Evolutionary conservation across 1,140 invertebrate genomes (phyloP).

Genomic region (Globodera ellingtonae): DNA sequence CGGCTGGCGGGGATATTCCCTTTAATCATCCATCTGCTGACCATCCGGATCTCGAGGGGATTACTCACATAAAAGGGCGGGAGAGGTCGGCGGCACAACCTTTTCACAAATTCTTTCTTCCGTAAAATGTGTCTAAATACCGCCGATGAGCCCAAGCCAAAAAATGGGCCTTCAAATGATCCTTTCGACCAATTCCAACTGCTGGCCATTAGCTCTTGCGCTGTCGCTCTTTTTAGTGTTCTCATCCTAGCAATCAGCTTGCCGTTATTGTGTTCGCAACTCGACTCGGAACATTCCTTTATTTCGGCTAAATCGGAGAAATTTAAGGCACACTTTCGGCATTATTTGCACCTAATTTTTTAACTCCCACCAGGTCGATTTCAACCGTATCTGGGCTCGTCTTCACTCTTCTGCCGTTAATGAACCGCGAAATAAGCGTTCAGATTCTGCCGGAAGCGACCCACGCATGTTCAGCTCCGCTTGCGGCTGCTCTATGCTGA

Average conservation of each 20-base stretch:
- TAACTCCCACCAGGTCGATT: neutral
- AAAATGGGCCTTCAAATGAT: neutral
- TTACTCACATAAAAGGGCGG: neutral
- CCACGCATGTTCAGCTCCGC: neutral
- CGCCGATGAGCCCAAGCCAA: neutral
- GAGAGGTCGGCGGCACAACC: neutral
- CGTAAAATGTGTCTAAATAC: neutral
- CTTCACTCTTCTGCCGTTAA: neutral
- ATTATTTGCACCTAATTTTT: neutral
- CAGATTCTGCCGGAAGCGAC: neutral
- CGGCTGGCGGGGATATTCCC: neutral
- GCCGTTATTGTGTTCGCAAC: constrained; percentile 17
- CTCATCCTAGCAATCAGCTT: constrained; percentile 7
- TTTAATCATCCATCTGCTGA: neutral
- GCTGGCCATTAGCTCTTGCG: constrained; percentile 11
- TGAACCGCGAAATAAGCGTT: constrained; percentile 6
- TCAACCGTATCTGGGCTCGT: neutral
- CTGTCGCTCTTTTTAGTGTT: constrained; percentile 13
- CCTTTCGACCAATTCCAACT: constrained; percentile 15
- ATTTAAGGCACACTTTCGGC: constrained; percentile 20
- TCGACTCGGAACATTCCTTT: constrained; percentile 8
- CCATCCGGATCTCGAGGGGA: neutral
- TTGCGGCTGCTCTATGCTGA: constrained; percentile 7
- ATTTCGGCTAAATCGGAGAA: constrained; percentile 20
- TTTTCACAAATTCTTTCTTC: neutral